Evolutionary conservation across 2,797 vertebrate species (phyloP).

Genomic region (Sebastiscus albofasciatus): DNA sequence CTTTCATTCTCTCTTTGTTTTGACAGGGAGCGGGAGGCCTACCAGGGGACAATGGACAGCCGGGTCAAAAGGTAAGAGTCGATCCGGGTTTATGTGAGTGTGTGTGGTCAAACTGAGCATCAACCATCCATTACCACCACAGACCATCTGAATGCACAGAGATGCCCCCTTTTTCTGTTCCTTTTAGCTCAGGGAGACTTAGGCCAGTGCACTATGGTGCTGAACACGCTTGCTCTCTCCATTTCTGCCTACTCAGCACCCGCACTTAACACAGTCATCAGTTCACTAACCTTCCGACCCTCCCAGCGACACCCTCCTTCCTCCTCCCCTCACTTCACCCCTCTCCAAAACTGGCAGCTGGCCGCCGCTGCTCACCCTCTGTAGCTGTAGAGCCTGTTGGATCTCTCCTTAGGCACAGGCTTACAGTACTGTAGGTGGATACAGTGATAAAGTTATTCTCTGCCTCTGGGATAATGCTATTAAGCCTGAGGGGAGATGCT

Average conservation of each 20-base stretch:
- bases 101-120: conserved; percentile 14
- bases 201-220: conserved; percentile 9
- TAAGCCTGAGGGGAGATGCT: conserved; percentile 77
- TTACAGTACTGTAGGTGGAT: conserved; percentile 64
- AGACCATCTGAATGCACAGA: conserved; percentile 9
- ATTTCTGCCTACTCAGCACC: conserved; percentile 63
- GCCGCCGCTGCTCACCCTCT: conserved; percentile 12
- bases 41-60: conserved; percentile 83
- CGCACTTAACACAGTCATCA: conserved; percentile 68
- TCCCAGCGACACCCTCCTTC: conserved; percentile 16
- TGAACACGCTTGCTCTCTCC: conserved; percentile 28
- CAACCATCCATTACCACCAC: conserved; percentile 27
- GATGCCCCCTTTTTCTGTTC: conserved; percentile 2
- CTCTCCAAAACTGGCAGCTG: conserved; percentile 26
- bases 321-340: conserved; percentile 55
- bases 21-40: conserved; percentile 87
- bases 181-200: conserved; percentile 29
- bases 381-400: conserved; percentile 31
- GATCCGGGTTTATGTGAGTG: conserved; percentile 18
- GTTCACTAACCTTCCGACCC: conserved; percentile 58
- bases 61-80: conserved; percentile 89
- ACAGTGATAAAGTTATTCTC: conserved; percentile 78
- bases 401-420: conserved; percentile 37
- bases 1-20: conserved; percentile 34
- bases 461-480: conserved; percentile 79